Base-by-base conservation (phyloP, 1,140 invertebrate species). In the Ptiloglossa arizonensis region DNA sequence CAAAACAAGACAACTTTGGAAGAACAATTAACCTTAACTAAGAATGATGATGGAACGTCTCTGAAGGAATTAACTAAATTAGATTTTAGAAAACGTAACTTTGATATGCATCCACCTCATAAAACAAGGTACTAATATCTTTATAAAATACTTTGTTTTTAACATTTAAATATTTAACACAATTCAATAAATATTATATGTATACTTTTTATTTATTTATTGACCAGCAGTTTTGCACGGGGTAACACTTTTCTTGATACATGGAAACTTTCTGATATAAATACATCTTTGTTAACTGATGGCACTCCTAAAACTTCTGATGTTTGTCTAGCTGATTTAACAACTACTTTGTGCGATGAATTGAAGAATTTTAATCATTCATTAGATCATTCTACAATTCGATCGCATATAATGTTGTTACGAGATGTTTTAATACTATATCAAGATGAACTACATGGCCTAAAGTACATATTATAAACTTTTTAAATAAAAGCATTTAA, bases 271-370 rank as follows among this genome's bases (percentile, higher is more conserved):
- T 94, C 95, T 35, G 95, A 95, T 59, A 90, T 93, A 22, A 94
- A 95, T 46, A 94, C 93, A 38, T 90, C 92, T 1, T 88, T 97
- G 15, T 90, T 97, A 6, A 91, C 95, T 50, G 95, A 96, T 63
- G 88, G 97, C 13, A 96, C 96, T 27, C 96, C 97, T 85, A 93
- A 93, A 6, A 92, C 93, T 24, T 89, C 94, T 2, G 93, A 95
- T 41, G 92, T 97, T 15, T 95, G 94, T 69, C 88, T 97, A 1
- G 87, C 90, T 0, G 96, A 97, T 64, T 91, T 98, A 56, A 94
- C 95, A n/a, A 93, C 93, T 71, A 94, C 95, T 4, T 89, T 98
- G 63, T 96, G 97, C 80, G 96, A 97, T 68, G 96, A 97, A 89
- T 85, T 96, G 15, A 93, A 94, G 78, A 93, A 92, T 32, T 88